phyloP scores from a whole-genome alignment of 2,797 vertebrate genomes.

The Alcedo quadribrachys region DNA sequence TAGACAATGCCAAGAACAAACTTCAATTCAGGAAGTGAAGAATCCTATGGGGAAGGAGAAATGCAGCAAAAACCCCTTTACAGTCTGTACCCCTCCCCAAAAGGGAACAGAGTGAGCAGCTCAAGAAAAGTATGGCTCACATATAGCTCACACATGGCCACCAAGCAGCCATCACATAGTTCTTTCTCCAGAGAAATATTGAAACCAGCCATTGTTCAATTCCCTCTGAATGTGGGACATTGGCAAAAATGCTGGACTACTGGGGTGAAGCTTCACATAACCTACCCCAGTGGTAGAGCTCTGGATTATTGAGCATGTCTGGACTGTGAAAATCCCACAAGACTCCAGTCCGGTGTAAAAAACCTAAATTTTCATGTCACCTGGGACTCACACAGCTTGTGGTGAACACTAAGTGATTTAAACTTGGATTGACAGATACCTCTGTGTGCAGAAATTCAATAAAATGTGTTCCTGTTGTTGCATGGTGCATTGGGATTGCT shows the following conservation, averaged over 20 bases:
- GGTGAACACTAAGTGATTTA: slow-evolving; percentile 58
- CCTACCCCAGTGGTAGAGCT: rapidly evolving
- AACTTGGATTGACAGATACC: slow-evolving; percentile 63
- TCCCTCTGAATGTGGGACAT: background rate
- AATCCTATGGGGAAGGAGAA: slow-evolving; percentile 3
- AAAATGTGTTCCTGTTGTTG: slow-evolving; percentile 56
- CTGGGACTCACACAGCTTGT: slow-evolving; percentile 36
- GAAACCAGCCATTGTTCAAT: background rate
- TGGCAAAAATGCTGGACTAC: background rate
- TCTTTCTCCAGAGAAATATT: background rate
- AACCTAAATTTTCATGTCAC: slow-evolving; percentile 48
- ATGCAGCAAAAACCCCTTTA: background rate
- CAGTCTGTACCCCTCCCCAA: background rate
- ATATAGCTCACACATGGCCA: background rate
- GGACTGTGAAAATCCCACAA: background rate
- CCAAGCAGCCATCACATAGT: background rate
- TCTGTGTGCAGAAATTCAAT: slow-evolving; percentile 59
- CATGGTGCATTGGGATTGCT: slow-evolving; percentile 53
- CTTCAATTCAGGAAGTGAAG: background rate
- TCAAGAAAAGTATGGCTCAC: background rate
- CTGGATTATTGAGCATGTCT: background rate
- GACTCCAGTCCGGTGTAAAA: slow-evolving; percentile 5
- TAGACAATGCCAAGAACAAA: slow-evolving; percentile 23
- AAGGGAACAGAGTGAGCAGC: background rate
- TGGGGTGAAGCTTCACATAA: background rate